These are phyloP conservation scores for Alligator mississippiensis DNA, from an alignment of 2,113 vertebrate genomes.

Conservation along the genomic window DNA sequence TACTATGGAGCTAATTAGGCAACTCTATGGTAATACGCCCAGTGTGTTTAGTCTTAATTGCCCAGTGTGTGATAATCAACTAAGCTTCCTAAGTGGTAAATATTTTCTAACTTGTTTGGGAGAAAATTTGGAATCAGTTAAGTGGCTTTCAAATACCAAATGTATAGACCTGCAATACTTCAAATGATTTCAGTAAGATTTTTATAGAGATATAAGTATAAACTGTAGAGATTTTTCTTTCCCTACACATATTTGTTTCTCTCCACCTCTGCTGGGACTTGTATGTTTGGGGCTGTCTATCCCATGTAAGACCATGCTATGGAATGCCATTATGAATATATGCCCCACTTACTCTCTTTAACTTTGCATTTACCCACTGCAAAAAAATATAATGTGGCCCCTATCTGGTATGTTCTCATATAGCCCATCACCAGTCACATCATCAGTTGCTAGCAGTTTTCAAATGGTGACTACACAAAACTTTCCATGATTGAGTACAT, in stretches of 20 bases:
- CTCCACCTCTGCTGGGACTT: not conserved
- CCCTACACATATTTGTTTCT: not conserved
- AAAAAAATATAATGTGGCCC: too few species aligned
- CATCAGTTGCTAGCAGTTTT: too few species aligned
- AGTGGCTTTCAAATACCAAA: not conserved
- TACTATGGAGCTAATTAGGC: too few species aligned
- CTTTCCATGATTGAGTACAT: too few species aligned
- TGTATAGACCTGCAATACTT: not conserved
- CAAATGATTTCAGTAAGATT: not conserved
- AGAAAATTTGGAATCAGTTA: not conserved
- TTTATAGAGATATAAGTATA: not conserved
- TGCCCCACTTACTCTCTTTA: too few species aligned
- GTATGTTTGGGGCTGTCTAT: not conserved
- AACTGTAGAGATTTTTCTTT: not conserved
- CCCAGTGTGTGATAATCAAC: not conserved
- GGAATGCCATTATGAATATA: too few species aligned
- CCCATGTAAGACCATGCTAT: too few species aligned
- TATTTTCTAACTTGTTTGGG: not conserved
- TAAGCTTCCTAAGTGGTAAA: not conserved
- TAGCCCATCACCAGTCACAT: too few species aligned
- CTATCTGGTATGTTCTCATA: too few species aligned
- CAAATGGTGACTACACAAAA: too few species aligned
- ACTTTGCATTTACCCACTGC: too few species aligned
- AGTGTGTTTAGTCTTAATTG: not conserved
- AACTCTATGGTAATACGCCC: too few species aligned